Evolutionary conservation across 2,888 invertebrate genomes (phyloP), one percentile per base, ranked within the genome.

Genomic region (Cosmia trapezina): DNA sequence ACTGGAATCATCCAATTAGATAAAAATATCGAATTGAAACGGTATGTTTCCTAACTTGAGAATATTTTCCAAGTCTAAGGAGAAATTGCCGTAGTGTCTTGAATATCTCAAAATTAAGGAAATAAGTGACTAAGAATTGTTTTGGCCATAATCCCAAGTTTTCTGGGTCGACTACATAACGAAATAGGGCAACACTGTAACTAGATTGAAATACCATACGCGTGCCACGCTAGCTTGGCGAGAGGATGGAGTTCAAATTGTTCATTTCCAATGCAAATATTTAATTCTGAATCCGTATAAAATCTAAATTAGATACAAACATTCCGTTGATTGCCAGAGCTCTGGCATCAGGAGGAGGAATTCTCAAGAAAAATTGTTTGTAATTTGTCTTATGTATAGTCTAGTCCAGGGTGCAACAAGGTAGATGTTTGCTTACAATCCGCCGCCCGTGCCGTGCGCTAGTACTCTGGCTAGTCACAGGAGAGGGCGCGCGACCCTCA

Each of bases 381-480:
- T 51, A 49, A 41, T 22, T 19, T 14, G n/a, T 68, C 41, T 17
- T 37, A n/a, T 28, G 37, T 28, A 41, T 33, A 53, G 37, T 47
- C 14, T 60, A 71, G 54, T 51, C 14, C 14, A 64, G 7, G 2
- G 3, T 22, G 17, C 17, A 63, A 53, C 1, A 62, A 65, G 22
- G 7, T 56, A 12, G 12, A 54, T n/a, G 43, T 66, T 57, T 41
- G 85, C 96, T 95, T 92, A 96, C 96, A 96, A 93, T 95, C 95
- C 95, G 94, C 95, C 95, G 86, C 94, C 96, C 96, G 96, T 96
- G 86, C 95, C 96, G 93, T 94, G 88, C 73, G 93, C 93, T 83
- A 95, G 91, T 73, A 91, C 90, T 90, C 95, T 93, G 89, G 93
- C 95, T 96, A 96, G 96, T 96, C 96, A 96, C 93, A 96, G 95